Evolutionary conservation across 2,888 invertebrate genomes (phyloP).

Genomic region (Mythimna vitellina): DNA sequence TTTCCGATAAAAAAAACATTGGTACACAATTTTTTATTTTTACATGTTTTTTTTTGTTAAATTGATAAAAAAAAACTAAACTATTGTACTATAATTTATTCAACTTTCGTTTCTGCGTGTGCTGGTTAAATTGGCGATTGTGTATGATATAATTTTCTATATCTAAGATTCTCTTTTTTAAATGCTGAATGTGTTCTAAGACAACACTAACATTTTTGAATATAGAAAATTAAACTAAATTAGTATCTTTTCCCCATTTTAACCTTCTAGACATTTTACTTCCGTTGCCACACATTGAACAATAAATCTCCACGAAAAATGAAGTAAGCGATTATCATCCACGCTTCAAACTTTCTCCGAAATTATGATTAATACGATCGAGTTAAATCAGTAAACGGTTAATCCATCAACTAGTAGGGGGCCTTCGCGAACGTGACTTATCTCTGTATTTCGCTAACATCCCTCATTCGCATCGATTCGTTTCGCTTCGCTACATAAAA

Average conservation of each 20-base stretch:
- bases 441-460: conserved; percentile 77
- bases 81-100: no score
- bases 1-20: no score
- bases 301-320: conserved; percentile 43
- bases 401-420: conserved; percentile 73
- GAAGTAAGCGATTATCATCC: conserved; percentile 33
- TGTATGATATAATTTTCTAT: no score
- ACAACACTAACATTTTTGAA: no score
- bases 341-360: conserved; percentile 44
- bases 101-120: no score
- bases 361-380: conserved; percentile 57
- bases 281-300: background rate
- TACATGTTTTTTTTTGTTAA: no score
- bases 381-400: conserved; percentile 62
- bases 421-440: conserved; percentile 79
- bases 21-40: no score
- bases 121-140: no score
- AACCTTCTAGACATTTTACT: conserved; percentile 11
- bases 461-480: conserved; percentile 81
- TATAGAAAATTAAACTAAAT: no score
- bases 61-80: no score
- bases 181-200: background rate
- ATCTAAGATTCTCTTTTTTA: background rate
- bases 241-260: background rate
- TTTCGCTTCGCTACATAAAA: conserved; percentile 77